Evolutionary conservation across 2,888 invertebrate genomes (phyloP), one percentile per base, ranked within the genome.

Genomic region (Elmis aenea): DNA sequence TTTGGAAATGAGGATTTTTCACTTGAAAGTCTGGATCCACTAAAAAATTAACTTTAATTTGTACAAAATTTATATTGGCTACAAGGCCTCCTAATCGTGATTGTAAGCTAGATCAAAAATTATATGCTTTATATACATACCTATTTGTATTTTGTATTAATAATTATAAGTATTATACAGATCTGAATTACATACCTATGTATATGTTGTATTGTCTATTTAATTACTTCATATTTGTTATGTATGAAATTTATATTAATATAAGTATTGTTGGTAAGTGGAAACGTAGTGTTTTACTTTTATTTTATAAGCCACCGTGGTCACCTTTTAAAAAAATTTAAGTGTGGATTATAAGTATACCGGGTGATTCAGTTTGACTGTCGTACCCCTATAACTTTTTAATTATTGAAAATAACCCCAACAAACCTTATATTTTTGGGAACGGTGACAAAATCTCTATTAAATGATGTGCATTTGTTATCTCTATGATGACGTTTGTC

Each of bases 1-100:
- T 86, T 91, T 70, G 89, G 88, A 58, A 86, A 88, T 63, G 93
- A 93, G 67, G 93, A 94, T 72, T 95, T 95, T 72, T 88, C 89
- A 52, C 72, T 94, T 69, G 93, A 92, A 66, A 91, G 90, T 69
- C 77, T 94, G 67, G 94, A 94, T 75, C 94, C 94, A 42, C 72
- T 94, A 57, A 89, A 89, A 64, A 77, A 78, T 67, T 78, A 67
- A 73, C 5, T 23, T 14, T 16, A 25, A 21, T 20, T 16, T 33
- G 27, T 32, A 32, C 15, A 21, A 41, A 31, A 24, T 18, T 18
- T 5, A 18, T 8, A 32, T 26, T 32, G 23, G 13, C 31, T 21
- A 34, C 24, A 34, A 33, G 27, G 28, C 40, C 37, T 42, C 11
- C 8, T 38, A 12, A 37, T 31, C 39, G 39, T 43, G 43, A 43